Evolutionary conservation across 2,888 invertebrate species (phyloP).

Genomic region (Melipona bicolor): DNA sequence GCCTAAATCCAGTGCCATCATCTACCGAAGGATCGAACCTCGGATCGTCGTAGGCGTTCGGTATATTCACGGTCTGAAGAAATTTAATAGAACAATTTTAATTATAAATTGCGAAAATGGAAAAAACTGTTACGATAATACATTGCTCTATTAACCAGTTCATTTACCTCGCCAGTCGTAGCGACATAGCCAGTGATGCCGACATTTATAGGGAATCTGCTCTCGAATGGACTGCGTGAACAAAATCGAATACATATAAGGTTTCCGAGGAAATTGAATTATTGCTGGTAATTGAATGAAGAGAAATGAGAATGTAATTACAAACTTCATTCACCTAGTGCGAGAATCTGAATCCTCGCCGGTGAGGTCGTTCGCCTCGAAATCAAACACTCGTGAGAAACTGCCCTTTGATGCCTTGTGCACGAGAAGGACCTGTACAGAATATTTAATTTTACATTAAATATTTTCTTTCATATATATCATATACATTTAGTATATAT

Average conservation of each 20-base stretch:
- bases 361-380: constrained; percentile 95
- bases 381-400: constrained; percentile 97
- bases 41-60: constrained; percentile 94
- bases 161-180: constrained; percentile 95
- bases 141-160: neutral
- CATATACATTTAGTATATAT: neutral
- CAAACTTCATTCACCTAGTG: constrained; percentile 86
- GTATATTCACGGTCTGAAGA: constrained; percentile 94
- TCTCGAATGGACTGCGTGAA: constrained; percentile 92
- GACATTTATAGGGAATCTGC: constrained; percentile 97
- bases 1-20: constrained; percentile 92
- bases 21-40: constrained; percentile 96
- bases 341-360: constrained; percentile 92
- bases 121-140: neutral
- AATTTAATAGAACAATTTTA: neutral
- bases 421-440: constrained; percentile 91
- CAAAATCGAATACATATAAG: constrained; percentile 49
- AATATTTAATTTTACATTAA: neutral
- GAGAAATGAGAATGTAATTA: constrained; percentile 57
- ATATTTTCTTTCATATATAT: neutral
- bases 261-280: constrained; percentile 32
- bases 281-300: constrained; percentile 44
- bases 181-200: constrained; percentile 98
- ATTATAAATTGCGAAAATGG: neutral
- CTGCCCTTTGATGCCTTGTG: constrained; percentile 96